Base-by-base conservation (phyloP, 1,140 invertebrate genomes). In the Camponotus vicinus region DNA sequence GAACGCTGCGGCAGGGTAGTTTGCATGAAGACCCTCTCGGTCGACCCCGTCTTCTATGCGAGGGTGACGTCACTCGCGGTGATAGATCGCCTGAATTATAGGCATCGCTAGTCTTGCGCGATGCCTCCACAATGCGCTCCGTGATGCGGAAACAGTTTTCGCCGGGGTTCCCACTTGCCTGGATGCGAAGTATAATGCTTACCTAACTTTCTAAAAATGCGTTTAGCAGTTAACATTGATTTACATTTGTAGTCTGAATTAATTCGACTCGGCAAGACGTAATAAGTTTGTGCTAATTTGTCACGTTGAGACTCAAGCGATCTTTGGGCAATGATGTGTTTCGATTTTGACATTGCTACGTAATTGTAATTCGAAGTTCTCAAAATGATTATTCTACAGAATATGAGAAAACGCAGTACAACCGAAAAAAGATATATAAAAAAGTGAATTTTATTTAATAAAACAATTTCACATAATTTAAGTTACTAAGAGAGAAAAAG, bases 11-110 rank as follows among this genome's bases (percentile, higher is more conserved):
- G 85, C 77, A 76, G 70, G 83, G 86, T 90, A 88, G 87, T 88
- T 91, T 91, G 89, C 90, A 89, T 91, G 70, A 86, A 85, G 79
- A 87, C 79, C 84, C 87, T 18, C 88, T 82, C 73, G 82, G 85
- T 87, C 73, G 73, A 83, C 79, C 79, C 79, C 40, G 40, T 83
- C 70, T 59, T 67, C 67, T 82, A 67, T 73, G 61, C 78, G 42
- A 80, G 61, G 86, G 70, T 89, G 87, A 90, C 84, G 88, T 89
- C 85, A 79, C 52, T 75, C 80, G 77, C 79, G 70, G 73, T 92
- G 88, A 92, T 92, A 84, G 83, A 92, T 92, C 79, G 85, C 71
- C 55, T 76, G 88, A 91, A 92, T 92, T 91, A 90, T 90, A 85
- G 76, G 79, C 85, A 77, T 64, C 70, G 75, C 75, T 67, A 86